Percentiles rank a stretch among this genome's conserved stretches.
These are phyloP conservation scores for Poecilia wingei DNA, from an alignment of 2,797 vertebrate genomes.

Conservation along the genomic window DNA sequence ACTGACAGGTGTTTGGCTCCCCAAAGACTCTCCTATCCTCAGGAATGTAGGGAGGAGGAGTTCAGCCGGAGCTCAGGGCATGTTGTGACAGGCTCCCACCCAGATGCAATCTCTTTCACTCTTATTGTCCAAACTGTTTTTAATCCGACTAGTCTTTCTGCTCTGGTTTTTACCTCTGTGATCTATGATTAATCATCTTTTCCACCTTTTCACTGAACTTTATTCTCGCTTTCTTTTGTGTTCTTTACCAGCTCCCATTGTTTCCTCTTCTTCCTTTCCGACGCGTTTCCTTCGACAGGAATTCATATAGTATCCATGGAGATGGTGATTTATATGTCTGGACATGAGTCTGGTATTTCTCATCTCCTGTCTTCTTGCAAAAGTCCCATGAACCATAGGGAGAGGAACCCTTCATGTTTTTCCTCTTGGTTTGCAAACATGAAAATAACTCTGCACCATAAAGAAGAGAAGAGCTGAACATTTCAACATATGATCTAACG, in stretches of 20 bases:
- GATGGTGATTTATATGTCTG: slow-evolving; percentile 47
- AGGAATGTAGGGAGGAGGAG: slow-evolving; percentile 69
- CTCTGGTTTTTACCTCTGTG: slow-evolving; percentile 1
- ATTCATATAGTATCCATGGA: slow-evolving; percentile 43
- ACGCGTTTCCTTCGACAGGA: slow-evolving; percentile 30
- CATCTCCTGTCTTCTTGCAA: slow-evolving; percentile 52
- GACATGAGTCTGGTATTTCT: slow-evolving; percentile 64
- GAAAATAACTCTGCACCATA: background rate
- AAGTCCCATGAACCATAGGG: slow-evolving; percentile 38
- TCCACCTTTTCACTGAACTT: slow-evolving; percentile 7
- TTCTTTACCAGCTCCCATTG: background rate
- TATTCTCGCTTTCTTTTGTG: slow-evolving; percentile 22
- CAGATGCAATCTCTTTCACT: slow-evolving; percentile 41
- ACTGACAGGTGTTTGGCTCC: slow-evolving; percentile 55
- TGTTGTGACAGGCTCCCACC: slow-evolving; percentile 69
- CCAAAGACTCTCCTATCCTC: slow-evolving; percentile 47
- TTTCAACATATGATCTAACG: slow-evolving; percentile 18
- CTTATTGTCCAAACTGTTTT: slow-evolving; percentile 17
- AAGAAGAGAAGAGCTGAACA: slow-evolving; percentile 8
- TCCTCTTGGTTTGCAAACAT: slow-evolving; percentile 15
- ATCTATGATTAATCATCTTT: background rate
- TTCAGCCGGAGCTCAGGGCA: slow-evolving; percentile 47
- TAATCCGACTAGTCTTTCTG: slow-evolving; percentile 4
- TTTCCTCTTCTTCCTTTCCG: slow-evolving; percentile 9
- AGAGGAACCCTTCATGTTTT: slow-evolving; percentile 22